A percentile compares a stretch with the other conserved stretches of the same genome.
phyloP scores from a whole-genome alignment of 1,140 invertebrate genomes.

The Nixonia krombeini region DNA sequence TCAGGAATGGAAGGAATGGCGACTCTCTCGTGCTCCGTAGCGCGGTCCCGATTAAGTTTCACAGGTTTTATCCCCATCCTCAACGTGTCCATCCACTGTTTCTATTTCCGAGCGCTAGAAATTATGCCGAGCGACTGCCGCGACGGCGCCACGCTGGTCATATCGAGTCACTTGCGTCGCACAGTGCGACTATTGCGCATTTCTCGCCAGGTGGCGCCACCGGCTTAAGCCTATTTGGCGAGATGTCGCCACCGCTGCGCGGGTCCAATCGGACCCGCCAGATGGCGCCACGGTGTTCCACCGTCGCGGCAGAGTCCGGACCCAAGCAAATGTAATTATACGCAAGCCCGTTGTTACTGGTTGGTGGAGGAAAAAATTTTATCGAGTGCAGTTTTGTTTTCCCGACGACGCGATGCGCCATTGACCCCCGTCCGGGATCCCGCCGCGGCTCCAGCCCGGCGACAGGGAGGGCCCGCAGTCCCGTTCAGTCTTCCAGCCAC shows the following conservation, averaged over 20 bases:
- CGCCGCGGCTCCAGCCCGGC: slow-evolving; percentile 33
- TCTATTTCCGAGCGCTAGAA: slow-evolving; percentile 48
- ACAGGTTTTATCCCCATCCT: slow-evolving; percentile 61
- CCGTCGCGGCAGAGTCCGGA: no score
- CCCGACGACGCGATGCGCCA: slow-evolving; percentile 20
- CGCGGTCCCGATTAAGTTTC: slow-evolving; percentile 65
- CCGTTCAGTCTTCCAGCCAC: slow-evolving; percentile 31
- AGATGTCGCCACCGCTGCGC: no score
- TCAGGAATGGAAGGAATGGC: slow-evolving; percentile 14
- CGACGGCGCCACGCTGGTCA: no score
- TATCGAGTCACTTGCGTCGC: no score
- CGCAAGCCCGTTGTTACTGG: slow-evolving; percentile 64
- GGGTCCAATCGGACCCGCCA: no score
- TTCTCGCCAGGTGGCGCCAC: no score
- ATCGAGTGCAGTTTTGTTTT: slow-evolving; percentile 61
- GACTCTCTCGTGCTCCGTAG: slow-evolving; percentile 31
- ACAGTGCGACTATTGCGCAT: neutral
- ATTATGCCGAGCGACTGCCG: slow-evolving; percentile 38
- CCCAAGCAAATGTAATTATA: slow-evolving; percentile 58
- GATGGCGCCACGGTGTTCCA: no score
- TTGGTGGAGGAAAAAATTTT: slow-evolving; percentile 59
- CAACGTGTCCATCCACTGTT: slow-evolving; percentile 52
- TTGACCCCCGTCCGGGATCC: slow-evolving; percentile 42
- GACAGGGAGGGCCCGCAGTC: no score
- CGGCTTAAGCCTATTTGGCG: no score